Base-by-base conservation (phyloP, 2,888 invertebrate species). In the Eustalomyia histrio region DNA sequence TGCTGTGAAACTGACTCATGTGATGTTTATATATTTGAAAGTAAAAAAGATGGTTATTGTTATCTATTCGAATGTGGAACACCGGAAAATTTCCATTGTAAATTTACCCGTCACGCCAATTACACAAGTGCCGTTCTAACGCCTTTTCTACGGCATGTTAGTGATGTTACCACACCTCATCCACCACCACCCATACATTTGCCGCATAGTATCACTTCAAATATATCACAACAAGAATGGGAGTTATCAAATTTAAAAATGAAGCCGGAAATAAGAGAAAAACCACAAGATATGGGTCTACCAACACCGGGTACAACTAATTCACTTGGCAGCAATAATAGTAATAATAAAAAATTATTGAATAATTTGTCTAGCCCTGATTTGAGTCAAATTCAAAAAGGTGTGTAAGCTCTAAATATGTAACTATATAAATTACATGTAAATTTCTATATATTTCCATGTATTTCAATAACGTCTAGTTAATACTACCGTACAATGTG, bases 11-110 rank as follows among this genome's bases (percentile, higher is more conserved):
- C 96, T 3, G 94, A 94, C 64, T 91, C 93, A 81, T 97, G 97
- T 90, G 97, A 97, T 90, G 97, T 97, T 24, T 97, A 97, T 90
- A 95, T 97, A 84, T 97, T 95, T 88, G 97, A 97, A 90, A 96
- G 97, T 88, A 97, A 97, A 94, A 86, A 87, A 4, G 89, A 95
- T 4, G 97, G 97, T 80, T 96, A 96, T 88, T 97, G 97, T 90
- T 97, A 97, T 90, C 92, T 97, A 84, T 97, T 97, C 91, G 95
- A 95, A 90, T 97, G 97, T 90, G 97, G 97, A 1, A 94, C 96
- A 6, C 94, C 96, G 0, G 95, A 96, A 88, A 96, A 97, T 90
- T 97, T 97, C 91, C 95, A 96, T 87, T 97, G 97, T 92, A 97
- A 97, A 92, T 97, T 97, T 89, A 97, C 97, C 1, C 93, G 94